A percentile compares a stretch with the other conserved stretches of the same genome.
Evolutionary conservation across 1,140 invertebrate species (phyloP).

Genomic region (Drosophila mauritiana): DNA sequence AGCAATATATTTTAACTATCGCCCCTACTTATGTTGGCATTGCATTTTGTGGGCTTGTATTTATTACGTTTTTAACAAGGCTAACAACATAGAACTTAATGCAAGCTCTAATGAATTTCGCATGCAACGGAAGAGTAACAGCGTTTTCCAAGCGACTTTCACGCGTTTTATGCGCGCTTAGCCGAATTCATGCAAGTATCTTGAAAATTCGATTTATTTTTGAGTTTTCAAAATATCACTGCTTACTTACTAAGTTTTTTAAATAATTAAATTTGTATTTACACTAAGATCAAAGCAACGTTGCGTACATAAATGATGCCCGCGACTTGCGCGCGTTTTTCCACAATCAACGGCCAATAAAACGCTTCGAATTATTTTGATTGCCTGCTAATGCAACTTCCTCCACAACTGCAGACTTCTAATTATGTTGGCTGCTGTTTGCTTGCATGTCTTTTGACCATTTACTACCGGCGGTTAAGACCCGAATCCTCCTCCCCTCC

Average conservation of each 20-base stretch:
- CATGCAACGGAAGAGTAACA: constrained; percentile 8
- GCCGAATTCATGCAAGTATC: background rate
- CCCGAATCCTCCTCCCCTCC: background rate
- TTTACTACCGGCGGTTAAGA: constrained; percentile 34
- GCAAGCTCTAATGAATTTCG: constrained; percentile 15
- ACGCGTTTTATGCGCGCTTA: constrained; percentile 8
- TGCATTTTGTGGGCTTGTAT: constrained; percentile 1
- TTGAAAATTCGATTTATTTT: no score
- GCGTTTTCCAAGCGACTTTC: constrained; percentile 15
- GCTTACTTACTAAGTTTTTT: no score
- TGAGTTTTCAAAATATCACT: no score
- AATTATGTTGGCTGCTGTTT: constrained; percentile 58
- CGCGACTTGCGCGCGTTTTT: constrained; percentile 25
- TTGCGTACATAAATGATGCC: no score
- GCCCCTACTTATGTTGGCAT: background rate
- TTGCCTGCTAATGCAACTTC: constrained; percentile 70
- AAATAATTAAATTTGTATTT: background rate
- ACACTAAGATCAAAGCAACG: no score
- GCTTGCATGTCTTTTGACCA: constrained; percentile 64
- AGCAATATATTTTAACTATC: constrained; percentile 21
- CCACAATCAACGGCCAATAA: background rate
- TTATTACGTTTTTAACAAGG: constrained; percentile 14
- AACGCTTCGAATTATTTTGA: constrained; percentile 53
- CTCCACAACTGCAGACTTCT: constrained; percentile 63
- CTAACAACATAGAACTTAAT: background rate